These are phyloP conservation scores for Decapterus maruadsi DNA, from an alignment of 2,797 vertebrate species.

Conservation along the genomic window DNA sequence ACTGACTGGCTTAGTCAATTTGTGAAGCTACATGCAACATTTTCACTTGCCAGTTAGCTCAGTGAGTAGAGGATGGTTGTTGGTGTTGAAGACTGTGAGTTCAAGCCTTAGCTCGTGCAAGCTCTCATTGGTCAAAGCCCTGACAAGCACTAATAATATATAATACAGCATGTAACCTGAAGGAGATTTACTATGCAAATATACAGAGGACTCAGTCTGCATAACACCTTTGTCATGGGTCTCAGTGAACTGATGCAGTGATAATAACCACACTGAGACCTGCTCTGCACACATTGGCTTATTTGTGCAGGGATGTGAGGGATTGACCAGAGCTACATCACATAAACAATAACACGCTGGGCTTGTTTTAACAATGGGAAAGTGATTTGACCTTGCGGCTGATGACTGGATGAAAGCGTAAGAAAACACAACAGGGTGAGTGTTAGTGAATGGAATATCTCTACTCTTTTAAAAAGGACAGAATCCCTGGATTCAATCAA, in stretches of 20 bases:
- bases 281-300: constrained; percentile 35
- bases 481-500: not conserved
- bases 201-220: constrained; percentile 50
- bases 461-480: not conserved
- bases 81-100: too few relatives aligned
- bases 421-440: not conserved
- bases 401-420: not conserved
- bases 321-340: constrained; percentile 32
- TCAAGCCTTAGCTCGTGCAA: too few relatives aligned
- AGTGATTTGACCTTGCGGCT: constrained; percentile 51
- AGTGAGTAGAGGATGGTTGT: too few relatives aligned
- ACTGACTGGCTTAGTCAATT: too few relatives aligned
- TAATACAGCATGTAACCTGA: constrained; percentile 19
- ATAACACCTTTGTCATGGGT: constrained; percentile 38
- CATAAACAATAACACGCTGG: constrained; percentile 52
- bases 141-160: constrained; percentile 37
- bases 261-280: constrained; percentile 54
- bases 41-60: too few relatives aligned
- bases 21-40: too few relatives aligned
- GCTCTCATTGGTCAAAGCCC: constrained; percentile 22
- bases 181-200: constrained; percentile 61
- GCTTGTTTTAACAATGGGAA: constrained; percentile 61
- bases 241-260: constrained; percentile 50
- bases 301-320: constrained; percentile 52
- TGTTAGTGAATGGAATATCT: not conserved